A percentile compares a stretch with the other conserved stretches of the same genome.
Conservation (phyloP, 2,888 invertebrate genomes). For the Aethes cnicana region DNA sequence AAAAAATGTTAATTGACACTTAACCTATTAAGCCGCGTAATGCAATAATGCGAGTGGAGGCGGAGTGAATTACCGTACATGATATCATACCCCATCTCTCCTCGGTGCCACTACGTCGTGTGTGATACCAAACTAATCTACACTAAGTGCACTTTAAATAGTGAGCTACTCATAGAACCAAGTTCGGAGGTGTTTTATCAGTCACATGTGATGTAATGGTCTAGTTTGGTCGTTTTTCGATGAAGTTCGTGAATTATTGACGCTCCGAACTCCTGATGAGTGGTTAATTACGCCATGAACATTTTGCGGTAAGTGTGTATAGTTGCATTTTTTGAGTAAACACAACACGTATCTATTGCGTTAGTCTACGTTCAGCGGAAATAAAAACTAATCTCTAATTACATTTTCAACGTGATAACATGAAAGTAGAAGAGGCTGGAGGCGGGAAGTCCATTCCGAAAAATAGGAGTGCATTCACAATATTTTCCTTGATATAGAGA, state of each 20-base stretch:
- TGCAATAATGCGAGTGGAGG: conserved; percentile 50
- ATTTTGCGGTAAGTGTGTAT: too few relatives aligned
- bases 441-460: conserved; percentile 57
- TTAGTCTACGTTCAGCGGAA: conserved; percentile 59
- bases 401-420: conserved; percentile 40
- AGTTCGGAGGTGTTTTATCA: conserved; percentile 3
- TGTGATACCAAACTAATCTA: conserved; percentile 55
- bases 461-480: conserved; percentile 65
- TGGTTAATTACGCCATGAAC: too few relatives aligned
- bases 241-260: too few relatives aligned
- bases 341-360: conserved; percentile 44
- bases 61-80: conserved; percentile 66
- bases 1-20: conserved; percentile 64
- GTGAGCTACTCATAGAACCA: conserved; percentile 36
- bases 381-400: conserved; percentile 51
- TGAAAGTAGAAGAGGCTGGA: conserved; percentile 57
- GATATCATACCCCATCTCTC: conserved; percentile 66
- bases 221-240: too few relatives aligned
- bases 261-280: too few relatives aligned
- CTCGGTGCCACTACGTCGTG: conserved; percentile 58
- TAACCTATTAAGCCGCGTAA: conserved; percentile 63
- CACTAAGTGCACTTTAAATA: conserved; percentile 65
- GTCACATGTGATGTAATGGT: conserved; percentile 3
- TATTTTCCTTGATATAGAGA: conserved; percentile 20
- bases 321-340: conserved; percentile 30